Evolutionary conservation across 1,140 invertebrate species (phyloP).

Genomic region (Phymorhynchus buccinoides): DNA sequence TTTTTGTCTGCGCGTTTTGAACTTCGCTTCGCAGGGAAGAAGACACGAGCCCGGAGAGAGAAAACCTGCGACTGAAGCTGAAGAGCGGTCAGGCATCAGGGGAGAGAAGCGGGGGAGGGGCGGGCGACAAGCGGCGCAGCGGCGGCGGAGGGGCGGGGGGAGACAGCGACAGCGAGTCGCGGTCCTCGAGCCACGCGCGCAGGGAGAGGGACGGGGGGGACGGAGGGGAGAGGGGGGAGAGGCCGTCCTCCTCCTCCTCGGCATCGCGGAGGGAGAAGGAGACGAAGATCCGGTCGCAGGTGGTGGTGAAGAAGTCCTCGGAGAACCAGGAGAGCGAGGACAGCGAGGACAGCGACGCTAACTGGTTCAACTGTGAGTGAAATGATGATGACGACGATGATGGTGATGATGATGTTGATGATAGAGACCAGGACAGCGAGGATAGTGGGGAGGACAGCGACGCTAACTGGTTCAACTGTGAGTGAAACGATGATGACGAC

Average conservation of each 20-base stretch:
- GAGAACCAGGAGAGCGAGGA: conserved; percentile 48
- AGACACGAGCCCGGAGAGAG: conserved; percentile 54
- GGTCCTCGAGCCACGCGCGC: conserved; percentile 26
- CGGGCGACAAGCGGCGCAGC: too few relatives aligned
- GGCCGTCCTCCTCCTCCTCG: background rate
- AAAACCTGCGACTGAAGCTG: conserved; percentile 52
- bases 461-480: conserved; percentile 33
- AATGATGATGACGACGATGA: background rate
- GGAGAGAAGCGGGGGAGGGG: conserved; percentile 38
- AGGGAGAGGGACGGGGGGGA: conserved; percentile 42
- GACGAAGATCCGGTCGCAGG: conserved; percentile 54
- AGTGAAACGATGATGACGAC: too few relatives aligned
- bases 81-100: conserved; percentile 42
- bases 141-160: conserved; percentile 45
- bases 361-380: conserved; percentile 28
- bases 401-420: background rate
- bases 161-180: conserved; percentile 49
- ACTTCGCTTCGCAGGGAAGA: conserved; percentile 25
- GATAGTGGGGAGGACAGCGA: conserved; percentile 74
- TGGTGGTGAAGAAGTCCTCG: conserved; percentile 52
- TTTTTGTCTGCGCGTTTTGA: background rate
- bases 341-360: conserved; percentile 74
- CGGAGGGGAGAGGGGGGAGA: conserved; percentile 47
- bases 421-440: conserved; percentile 38
- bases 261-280: conserved; percentile 46